These are phyloP conservation scores for Nettapus auritus DNA, from an alignment of 2,113 vertebrate genomes.

Conservation along the genomic window DNA sequence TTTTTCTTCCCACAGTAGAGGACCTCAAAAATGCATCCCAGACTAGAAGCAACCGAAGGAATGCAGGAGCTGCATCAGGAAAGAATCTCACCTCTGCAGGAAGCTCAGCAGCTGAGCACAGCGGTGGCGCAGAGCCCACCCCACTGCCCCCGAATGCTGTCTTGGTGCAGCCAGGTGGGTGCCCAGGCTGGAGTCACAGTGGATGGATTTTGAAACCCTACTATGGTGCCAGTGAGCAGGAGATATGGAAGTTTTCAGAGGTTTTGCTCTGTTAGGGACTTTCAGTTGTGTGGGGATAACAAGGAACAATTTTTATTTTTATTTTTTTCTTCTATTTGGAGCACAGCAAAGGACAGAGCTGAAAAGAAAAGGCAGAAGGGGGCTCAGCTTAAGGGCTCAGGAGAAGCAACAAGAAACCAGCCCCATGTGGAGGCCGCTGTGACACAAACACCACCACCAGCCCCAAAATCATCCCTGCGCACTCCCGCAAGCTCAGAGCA, in stretches of 20 bases:
- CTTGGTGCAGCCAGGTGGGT: slow-evolving; percentile 33
- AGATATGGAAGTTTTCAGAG: background rate
- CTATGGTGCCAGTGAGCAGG: background rate
- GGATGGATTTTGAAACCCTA: background rate
- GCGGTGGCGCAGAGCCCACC: background rate
- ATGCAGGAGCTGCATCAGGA: background rate
- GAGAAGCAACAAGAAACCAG: background rate
- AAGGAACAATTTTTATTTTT: background rate
- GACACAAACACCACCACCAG: background rate
- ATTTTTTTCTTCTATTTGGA: slow-evolving; percentile 1
- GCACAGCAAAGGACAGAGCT: slow-evolving; percentile 52
- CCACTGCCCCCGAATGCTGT: background rate
- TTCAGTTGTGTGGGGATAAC: background rate
- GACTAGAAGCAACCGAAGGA: slow-evolving; percentile 40
- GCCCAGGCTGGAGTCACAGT: rapidly evolving
- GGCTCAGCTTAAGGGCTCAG: background rate
- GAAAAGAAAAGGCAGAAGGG: slow-evolving; percentile 60
- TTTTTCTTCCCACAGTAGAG: slow-evolving; percentile 46
- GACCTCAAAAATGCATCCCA: slow-evolving; percentile 70
- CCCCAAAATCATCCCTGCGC: background rate
- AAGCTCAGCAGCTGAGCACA: background rate
- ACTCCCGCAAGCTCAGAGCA: rapidly evolving
- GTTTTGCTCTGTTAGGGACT: too few species aligned
- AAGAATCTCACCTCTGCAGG: slow-evolving; percentile 3
- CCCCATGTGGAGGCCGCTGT: background rate